phyloP scores from a whole-genome alignment of 2,113 vertebrate genomes.

The Macrotis lagotis region DNA sequence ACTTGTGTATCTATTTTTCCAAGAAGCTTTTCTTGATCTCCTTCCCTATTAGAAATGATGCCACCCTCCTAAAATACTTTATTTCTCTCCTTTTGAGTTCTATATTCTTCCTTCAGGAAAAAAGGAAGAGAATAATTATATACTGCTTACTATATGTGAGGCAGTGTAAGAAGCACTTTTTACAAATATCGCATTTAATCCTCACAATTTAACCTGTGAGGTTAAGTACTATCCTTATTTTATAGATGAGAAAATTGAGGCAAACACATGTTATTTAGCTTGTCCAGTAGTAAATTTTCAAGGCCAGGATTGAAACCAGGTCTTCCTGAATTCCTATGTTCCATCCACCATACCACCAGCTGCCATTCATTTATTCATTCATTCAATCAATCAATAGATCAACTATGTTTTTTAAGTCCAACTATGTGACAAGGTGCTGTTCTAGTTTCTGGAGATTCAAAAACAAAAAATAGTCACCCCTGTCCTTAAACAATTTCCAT shows the following conservation, averaged over 20 bases:
- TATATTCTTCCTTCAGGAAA: neutral
- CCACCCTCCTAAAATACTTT: neutral
- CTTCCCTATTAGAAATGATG: neutral
- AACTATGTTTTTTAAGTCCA: neutral
- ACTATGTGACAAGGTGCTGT: neutral
- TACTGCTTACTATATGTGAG: neutral
- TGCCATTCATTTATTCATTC: neutral
- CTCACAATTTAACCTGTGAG: neutral
- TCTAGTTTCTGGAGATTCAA: neutral
- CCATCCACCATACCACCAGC: neutral
- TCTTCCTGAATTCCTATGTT: neutral
- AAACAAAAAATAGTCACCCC: neutral
- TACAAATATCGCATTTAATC: neutral
- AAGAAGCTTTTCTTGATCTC: neutral
- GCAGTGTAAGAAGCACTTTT: neutral
- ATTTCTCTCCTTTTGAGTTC: neutral
- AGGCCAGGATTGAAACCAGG: neutral
- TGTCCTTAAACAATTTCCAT: neutral
- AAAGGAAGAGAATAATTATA: neutral
- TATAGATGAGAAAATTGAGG: conserved; percentile 29
- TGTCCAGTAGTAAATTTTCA: neutral
- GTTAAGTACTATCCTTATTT: neutral
- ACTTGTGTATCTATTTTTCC: neutral
- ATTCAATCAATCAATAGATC: neutral
- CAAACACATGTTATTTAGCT: neutral